Conservation (phyloP, 37 sponge, comb jelly and placozoan species). For the Aphrocallistes beatrix region DNA sequence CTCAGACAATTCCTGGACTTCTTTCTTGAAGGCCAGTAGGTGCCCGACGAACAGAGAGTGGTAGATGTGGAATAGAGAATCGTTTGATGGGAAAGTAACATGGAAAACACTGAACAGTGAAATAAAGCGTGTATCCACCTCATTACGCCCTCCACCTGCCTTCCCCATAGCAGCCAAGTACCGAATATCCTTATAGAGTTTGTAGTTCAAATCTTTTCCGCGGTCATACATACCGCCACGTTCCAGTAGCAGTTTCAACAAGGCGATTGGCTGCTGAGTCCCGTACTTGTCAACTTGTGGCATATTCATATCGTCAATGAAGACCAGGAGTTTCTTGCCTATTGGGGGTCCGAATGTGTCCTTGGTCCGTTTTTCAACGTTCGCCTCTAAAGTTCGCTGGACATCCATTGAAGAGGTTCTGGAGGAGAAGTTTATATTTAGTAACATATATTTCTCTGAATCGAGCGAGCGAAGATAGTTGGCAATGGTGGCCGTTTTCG, state of each 20-base stretch:
- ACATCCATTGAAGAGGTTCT: conserved; percentile 96
- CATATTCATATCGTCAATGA: conserved; percentile 99
- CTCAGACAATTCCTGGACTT: conserved; percentile 54
- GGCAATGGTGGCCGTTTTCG: conserved; percentile 89
- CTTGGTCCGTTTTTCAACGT: conserved; percentile 94
- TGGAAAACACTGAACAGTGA: conserved; percentile 90
- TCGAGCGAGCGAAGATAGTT: conserved; percentile 77
- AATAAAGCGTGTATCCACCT: conserved; percentile 87
- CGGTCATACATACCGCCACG: conserved; percentile 96
- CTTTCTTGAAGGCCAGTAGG: conserved; percentile 69
- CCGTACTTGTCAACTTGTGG: conserved; percentile 96
- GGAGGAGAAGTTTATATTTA: conserved; percentile 97
- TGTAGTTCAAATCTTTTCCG: conserved; percentile 96
- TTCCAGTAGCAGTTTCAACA: conserved; percentile 88
- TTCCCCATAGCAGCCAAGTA: conserved; percentile 98
- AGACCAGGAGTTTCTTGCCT: conserved; percentile 80
- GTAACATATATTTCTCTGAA: conserved; percentile 57
- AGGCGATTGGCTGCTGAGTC: conserved; percentile 95
- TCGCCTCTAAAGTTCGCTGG: conserved; percentile 90
- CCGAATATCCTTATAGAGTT: conserved; percentile 78
- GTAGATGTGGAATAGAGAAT: conserved; percentile 84
- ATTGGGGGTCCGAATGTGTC: conserved; percentile 95
- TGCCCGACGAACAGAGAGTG: conserved; percentile 81
- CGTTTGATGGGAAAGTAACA: conserved; percentile 85
- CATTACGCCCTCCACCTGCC: conserved; percentile 95